Base-by-base conservation (phyloP, 2,888 invertebrate genomes). In the Dasypolia templi region DNA sequence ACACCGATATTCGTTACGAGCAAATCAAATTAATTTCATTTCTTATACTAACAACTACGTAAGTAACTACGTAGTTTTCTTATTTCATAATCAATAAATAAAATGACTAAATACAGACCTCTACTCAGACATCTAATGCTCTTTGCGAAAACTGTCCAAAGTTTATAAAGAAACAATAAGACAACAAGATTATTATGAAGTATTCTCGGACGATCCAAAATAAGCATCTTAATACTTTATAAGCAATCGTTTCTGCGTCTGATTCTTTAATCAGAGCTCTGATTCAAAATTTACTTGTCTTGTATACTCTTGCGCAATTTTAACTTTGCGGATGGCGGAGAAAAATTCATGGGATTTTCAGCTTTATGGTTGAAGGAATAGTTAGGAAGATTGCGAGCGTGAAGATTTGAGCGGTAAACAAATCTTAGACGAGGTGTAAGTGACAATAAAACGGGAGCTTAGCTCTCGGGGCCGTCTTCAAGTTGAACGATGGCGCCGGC, bases 371-470 rank as follows among this genome's bases (percentile, higher is more conserved):
- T 3, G 19, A 68, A 71, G 51, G 61, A 73, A 83, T 87, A 91
- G 88, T 87, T 86, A 74, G 77, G 67, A 83, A 86, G 88, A 83
- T 89, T 86, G 86, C 81, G 79, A 86, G 81, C 81, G 82, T 88
- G 84, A 88, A 87, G 81, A 82, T 90, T 91, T 86, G 79, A 87
- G 88, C 83, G 84, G 91, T 90, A 93, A 94, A 94, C 92, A 93
- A 94, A 94, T 92, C 93, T 94, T 93, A 89, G 93, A 75, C 84
- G 89, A 92, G 95, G 95, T 95, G 93, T 96, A 95, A 95, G 95
- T 95, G 96, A 95, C 96, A 95, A 95, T 95, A 96, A 95, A 96
- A 95, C 91, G 95, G 94, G 91, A 94, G 94, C 94, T 95, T 95
- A 95, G 93, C 93, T 94, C 93, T 94, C 95, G 93, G 91, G 93